Conservation (phyloP, 2,888 invertebrate species). For the Harpagoxenus sublaevis region DNA sequence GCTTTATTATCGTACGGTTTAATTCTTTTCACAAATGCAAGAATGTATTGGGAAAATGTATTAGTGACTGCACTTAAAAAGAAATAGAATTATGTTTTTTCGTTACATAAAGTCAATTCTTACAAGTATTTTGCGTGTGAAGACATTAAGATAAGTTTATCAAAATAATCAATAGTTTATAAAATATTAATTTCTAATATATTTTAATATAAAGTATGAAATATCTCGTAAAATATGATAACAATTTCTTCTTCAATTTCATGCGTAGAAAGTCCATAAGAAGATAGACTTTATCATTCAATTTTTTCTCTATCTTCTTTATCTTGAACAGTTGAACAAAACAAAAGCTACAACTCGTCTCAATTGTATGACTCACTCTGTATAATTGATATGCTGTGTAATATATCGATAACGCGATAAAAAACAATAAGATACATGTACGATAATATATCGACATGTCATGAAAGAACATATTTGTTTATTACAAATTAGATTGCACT, state of each 20-base stretch:
- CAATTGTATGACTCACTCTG: not conserved
- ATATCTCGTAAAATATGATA: not conserved
- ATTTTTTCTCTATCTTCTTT: not conserved
- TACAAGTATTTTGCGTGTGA: no score
- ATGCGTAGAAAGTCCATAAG: not conserved
- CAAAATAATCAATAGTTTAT: no score
- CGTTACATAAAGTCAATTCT: no score
- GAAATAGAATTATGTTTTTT: no score
- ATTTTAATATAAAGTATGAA: not conserved
- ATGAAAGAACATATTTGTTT: not conserved
- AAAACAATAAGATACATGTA: not conserved
- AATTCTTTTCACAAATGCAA: no score
- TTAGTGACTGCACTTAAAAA: no score
- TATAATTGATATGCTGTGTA: not conserved
- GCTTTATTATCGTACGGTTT: no score
- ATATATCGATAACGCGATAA: not conserved
- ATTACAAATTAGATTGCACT: not conserved
- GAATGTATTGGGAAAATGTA: no score
- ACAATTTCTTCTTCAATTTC: no score
- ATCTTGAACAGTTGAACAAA: not conserved
- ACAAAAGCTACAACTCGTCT: not conserved
- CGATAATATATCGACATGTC: not conserved
- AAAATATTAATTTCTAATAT: not conserved
- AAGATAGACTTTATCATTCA: not conserved
- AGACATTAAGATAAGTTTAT: no score